Evolutionary conservation across 2,888 invertebrate species (phyloP).

Genomic region (Drosophila subsilvestris): DNA sequence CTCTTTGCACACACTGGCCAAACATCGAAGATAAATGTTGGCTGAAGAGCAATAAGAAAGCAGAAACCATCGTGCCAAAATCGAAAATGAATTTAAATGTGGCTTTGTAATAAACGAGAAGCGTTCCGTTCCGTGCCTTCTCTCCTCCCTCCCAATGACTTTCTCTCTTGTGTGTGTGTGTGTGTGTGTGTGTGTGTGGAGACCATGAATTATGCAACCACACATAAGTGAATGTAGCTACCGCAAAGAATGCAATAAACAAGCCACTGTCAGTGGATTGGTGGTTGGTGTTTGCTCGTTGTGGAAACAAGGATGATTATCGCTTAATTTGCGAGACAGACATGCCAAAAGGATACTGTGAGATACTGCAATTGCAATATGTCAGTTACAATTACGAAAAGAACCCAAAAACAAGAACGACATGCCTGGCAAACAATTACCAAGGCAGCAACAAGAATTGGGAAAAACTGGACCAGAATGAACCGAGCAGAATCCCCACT

Average conservation of each 20-base stretch:
- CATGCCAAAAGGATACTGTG: slow-evolving; percentile 22
- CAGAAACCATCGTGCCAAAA: slow-evolving; percentile 52
- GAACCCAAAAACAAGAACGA: slow-evolving; percentile 44
- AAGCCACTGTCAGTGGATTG: slow-evolving; percentile 41
- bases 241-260: slow-evolving; percentile 56
- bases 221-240: slow-evolving; percentile 53
- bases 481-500: slow-evolving; percentile 19
- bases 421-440: slow-evolving; percentile 76
- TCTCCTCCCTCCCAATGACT: neutral
- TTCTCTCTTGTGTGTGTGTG: slow-evolving; percentile 21
- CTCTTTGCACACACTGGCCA: slow-evolving; percentile 24
- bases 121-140: slow-evolving; percentile 49
- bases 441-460: slow-evolving; percentile 43
- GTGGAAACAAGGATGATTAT: slow-evolving; percentile 55
- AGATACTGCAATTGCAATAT: slow-evolving; percentile 59
- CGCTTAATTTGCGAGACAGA: slow-evolving; percentile 62
- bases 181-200: no score
- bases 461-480: slow-evolving; percentile 20
- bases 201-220: slow-evolving; percentile 71
- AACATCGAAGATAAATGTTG: slow-evolving; percentile 69
- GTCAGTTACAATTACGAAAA: slow-evolving; percentile 71
- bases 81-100: slow-evolving; percentile 78
- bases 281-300: slow-evolving; percentile 20
- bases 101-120: slow-evolving; percentile 67
- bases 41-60: slow-evolving; percentile 21